These are phyloP conservation scores for Pheosia tremula DNA, from an alignment of 2,888 invertebrate species.

Conservation along the genomic window DNA sequence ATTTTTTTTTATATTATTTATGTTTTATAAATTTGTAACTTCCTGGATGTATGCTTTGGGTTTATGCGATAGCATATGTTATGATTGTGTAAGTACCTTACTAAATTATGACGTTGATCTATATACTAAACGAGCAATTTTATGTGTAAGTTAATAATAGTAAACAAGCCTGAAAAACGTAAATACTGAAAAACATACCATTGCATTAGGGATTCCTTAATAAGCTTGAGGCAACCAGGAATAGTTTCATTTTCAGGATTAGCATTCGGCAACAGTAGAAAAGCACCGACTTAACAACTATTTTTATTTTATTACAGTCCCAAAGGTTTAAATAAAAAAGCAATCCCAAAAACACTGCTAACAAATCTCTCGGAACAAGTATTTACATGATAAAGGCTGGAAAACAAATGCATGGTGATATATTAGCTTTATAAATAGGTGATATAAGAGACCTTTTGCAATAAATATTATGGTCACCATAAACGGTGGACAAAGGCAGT, in stretches of 20 bases:
- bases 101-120: background rate
- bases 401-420: background rate
- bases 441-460: slow-evolving; percentile 50
- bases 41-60: background rate
- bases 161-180: no score
- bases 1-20: background rate
- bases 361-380: background rate
- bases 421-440: slow-evolving; percentile 21
- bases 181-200: no score
- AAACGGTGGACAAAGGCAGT: slow-evolving; percentile 77
- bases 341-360: background rate
- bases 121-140: background rate
- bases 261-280: background rate
- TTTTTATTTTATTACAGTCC: background rate
- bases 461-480: slow-evolving; percentile 64
- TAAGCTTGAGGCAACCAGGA: no score
- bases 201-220: no score
- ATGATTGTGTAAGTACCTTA: background rate
- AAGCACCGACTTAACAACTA: background rate
- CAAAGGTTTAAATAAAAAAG: background rate
- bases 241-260: no score
- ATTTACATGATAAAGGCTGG: background rate
- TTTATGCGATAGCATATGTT: background rate
- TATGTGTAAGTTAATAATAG: no score
- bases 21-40: background rate